These are phyloP conservation scores for Eucidaris tribuloides DNA, from an alignment of 35 echinoderm and acorn worm genomes.

Conservation along the genomic window DNA sequence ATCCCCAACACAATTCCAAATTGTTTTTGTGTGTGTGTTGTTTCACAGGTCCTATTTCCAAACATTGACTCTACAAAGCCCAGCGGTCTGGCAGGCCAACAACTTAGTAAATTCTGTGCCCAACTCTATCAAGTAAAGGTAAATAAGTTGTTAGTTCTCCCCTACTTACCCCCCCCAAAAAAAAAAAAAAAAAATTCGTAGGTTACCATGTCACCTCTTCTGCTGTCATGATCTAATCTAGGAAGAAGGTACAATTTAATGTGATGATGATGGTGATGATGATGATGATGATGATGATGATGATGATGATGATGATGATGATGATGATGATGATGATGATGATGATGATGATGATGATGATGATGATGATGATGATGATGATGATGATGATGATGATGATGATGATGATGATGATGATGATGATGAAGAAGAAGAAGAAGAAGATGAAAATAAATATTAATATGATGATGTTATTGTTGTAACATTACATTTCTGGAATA, in stretches of 20 bases:
- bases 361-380: no score
- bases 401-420: no score
- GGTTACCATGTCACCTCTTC: neutral
- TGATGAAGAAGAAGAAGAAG: no score
- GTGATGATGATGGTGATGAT: neutral
- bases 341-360: no score
- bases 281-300: neutral
- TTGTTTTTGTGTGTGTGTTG: neutral
- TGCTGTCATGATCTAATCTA: neutral
- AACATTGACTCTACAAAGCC: neutral
- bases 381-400: no score
- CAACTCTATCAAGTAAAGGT: conserved; percentile 36
- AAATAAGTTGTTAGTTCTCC: neutral
- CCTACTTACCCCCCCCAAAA: no score
- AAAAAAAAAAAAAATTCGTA: no score
- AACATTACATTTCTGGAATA: no score
- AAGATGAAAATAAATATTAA: no score
- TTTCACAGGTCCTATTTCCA: neutral
- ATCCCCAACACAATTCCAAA: neutral
- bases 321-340: neutral
- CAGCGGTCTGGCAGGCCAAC: neutral
- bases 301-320: neutral
- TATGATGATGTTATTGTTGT: no score
- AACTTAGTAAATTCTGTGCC: conserved; percentile 21
- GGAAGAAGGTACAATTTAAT: neutral